A percentile compares a stretch with the other conserved stretches of the same genome.
Conservation (phyloP, 2,797 vertebrate genomes). For the Champsocephalus gunnari region DNA sequence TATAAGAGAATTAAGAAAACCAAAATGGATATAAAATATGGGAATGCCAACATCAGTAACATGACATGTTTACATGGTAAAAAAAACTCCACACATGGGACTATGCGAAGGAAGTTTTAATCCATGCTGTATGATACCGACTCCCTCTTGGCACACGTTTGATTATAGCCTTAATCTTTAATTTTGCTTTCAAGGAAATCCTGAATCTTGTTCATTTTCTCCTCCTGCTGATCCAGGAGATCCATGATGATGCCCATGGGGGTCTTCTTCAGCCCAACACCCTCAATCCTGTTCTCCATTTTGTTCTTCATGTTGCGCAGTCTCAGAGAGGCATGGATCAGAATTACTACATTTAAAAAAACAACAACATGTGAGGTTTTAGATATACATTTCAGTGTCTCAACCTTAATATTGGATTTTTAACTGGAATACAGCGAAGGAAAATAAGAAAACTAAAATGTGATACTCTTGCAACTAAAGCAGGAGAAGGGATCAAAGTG, state of each 20-base stretch:
- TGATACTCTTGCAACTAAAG: conserved; percentile 36
- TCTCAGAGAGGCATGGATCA: conserved; percentile 94
- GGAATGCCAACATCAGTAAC: conserved; percentile 56
- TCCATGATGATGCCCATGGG: conserved; percentile 96
- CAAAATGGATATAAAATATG: conserved; percentile 22
- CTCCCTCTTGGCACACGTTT: conserved; percentile 25
- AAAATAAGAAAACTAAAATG: conserved; percentile 38
- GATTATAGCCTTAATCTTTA: conserved; percentile 84
- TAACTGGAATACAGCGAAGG: neutral
- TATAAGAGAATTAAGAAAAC: conserved; percentile 14
- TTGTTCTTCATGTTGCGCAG: conserved; percentile 97
- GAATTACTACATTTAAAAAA: conserved; percentile 86
- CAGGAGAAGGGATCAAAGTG: conserved; percentile 20
- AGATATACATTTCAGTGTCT: neutral
- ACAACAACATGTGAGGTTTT: neutral
- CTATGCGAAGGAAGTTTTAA: conserved; percentile 27
- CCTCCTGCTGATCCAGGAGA: conserved; percentile 96
- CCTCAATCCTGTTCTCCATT: conserved; percentile 96
- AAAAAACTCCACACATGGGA: conserved; percentile 32
- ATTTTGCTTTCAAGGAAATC: conserved; percentile 91
- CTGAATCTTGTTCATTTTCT: conserved; percentile 91
- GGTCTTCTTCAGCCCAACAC: conserved; percentile 93
- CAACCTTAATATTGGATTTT: neutral
- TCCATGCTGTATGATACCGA: conserved; percentile 33
- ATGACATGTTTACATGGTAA: conserved; percentile 26